phyloP scores from a whole-genome alignment of 2,888 invertebrate genomes.

The Diaperis boleti region DNA sequence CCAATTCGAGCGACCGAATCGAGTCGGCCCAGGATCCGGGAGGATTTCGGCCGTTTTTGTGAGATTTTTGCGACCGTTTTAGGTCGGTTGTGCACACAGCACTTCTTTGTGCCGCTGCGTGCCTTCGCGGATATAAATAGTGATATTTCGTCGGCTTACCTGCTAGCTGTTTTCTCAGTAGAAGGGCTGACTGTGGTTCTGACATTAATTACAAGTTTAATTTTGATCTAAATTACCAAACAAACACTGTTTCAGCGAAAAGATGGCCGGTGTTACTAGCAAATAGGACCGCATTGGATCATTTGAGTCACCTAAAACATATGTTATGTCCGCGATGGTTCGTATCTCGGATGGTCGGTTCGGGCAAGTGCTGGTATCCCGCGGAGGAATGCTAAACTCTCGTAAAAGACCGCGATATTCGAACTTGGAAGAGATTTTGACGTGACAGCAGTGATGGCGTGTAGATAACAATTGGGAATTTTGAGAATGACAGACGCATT shows the following conservation, averaged over 20 bases:
- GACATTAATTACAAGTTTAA: slow-evolving; percentile 91
- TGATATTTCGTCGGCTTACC: slow-evolving; percentile 72
- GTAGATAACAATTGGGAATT: background rate
- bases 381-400: background rate
- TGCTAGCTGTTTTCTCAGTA: slow-evolving; percentile 96
- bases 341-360: slow-evolving; percentile 46
- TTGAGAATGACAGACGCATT: background rate
- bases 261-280: slow-evolving; percentile 75
- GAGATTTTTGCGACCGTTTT: background rate
- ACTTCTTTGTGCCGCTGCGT: slow-evolving; percentile 14
- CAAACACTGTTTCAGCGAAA: slow-evolving; percentile 74
- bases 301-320: slow-evolving; percentile 57
- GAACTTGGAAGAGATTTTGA: slow-evolving; percentile 11
- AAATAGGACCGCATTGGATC: slow-evolving; percentile 60
- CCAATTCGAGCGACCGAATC: background rate
- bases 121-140: slow-evolving; percentile 22
- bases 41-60: background rate
- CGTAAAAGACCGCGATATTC: slow-evolving; percentile 1
- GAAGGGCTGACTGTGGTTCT: slow-evolving; percentile 94
- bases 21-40: background rate
- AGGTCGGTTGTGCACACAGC: too few species aligned
- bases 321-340: slow-evolving; percentile 65
- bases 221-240: slow-evolving; percentile 80
- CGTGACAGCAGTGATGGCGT: background rate
- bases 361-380: slow-evolving; percentile 34